These are phyloP conservation scores for Papilio polyxenes DNA, from an alignment of 1,140 invertebrate genomes.

Conservation along the genomic window DNA sequence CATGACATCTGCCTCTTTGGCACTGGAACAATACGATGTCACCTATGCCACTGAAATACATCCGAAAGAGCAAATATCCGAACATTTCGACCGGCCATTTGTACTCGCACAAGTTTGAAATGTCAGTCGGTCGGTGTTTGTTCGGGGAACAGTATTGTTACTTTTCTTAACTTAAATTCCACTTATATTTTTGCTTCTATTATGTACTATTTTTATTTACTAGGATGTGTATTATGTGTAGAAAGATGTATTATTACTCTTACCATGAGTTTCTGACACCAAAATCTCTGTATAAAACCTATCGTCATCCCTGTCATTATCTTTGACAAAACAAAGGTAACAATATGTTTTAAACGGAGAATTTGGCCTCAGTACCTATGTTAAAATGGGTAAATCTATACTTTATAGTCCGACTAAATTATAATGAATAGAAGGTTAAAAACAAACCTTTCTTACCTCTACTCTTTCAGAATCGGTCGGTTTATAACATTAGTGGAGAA, in stretches of 20 bases:
- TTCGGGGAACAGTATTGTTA: background rate
- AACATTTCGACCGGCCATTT: background rate
- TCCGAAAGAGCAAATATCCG: slow-evolving; percentile 23
- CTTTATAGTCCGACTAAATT: background rate
- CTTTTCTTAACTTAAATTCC: background rate
- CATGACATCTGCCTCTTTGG: slow-evolving; percentile 11
- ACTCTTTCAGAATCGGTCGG: background rate
- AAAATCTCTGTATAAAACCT: too few species aligned
- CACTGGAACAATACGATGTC: background rate
- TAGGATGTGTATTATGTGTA: too few species aligned
- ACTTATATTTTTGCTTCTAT: background rate
- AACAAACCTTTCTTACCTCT: background rate
- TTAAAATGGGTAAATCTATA: background rate
- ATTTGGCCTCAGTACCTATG: too few species aligned
- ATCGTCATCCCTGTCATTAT: too few species aligned
- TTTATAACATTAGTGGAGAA: slow-evolving; percentile 11
- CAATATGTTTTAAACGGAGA: too few species aligned
- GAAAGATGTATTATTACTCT: too few species aligned
- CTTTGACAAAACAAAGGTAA: too few species aligned
- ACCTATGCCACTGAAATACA: background rate
- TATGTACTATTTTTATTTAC: too few species aligned
- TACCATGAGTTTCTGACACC: too few species aligned
- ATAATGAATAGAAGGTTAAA: background rate
- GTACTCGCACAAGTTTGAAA: slow-evolving; percentile 6
- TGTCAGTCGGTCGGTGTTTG: background rate